Evolutionary conservation across 1,140 invertebrate species (phyloP), one percentile per base, ranked within the genome.

Genomic region (Caenorhabditis remanei): DNA sequence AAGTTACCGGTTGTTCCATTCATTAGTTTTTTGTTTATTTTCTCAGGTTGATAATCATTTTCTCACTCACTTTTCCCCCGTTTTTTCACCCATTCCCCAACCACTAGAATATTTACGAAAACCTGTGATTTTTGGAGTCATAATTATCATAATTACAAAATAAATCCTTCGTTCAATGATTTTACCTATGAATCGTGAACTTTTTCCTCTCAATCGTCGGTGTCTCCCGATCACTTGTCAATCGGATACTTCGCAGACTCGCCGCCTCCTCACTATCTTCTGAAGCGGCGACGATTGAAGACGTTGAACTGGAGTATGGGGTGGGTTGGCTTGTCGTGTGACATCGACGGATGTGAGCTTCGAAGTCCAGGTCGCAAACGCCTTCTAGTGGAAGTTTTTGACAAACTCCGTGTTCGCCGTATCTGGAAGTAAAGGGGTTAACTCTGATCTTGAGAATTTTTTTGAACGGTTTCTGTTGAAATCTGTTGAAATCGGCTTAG

Each of bases 321-420:
- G 32, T 19, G 41, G 24, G 56, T 55, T 58, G 82, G 2, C 32
- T 32, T 16, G 32, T 5, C 14, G 63, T 65, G 92, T 96, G 96
- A 93, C 96, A 95, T 91, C 95, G 95, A 82, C 95, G 94, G 65
- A 97, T 95, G 92, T 97, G 96, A 88, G 95, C 95, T 94, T 97
- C 95, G 93, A 97, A 97, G 93, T 97, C 96, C 67, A 95, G 94
- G 93, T 96, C 96, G 89, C 95, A 96, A 83, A 97, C 96, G 88
- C 96, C 96, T 93, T 97, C 96, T 91, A 97, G 93, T 4, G 96
- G 96, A 86, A 97, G 93, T 79, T 96, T 96, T 46, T 95, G 95
- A 92, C 96, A 97, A 13, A 97, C 96, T 21, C 95, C 95, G 93
- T 97, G 97, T 90, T 95, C 95, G 41, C 96, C 96, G 95, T 97